phyloP scores from a whole-genome alignment of 1,140 invertebrate genomes.

The Phenacoccus solenopsis region DNA sequence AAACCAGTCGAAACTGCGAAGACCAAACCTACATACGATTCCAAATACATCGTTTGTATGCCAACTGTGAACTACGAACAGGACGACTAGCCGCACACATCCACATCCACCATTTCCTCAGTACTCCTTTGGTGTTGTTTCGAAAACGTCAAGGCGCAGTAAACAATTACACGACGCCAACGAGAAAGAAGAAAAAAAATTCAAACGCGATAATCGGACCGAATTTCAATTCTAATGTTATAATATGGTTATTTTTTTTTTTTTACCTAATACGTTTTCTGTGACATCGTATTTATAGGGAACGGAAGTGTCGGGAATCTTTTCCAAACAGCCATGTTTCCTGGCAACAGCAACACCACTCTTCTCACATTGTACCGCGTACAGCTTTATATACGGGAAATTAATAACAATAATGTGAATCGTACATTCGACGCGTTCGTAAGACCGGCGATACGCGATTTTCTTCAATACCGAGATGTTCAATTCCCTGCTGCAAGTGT shows the following conservation, averaged over 20 bases:
- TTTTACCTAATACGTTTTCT: background rate
- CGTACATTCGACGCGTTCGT: background rate
- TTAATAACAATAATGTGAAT: background rate
- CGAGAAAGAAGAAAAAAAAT: background rate
- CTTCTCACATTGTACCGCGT: background rate
- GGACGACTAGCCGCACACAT: too few relatives aligned
- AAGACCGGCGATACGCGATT: background rate
- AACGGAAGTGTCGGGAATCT: background rate
- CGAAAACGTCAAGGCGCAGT: background rate
- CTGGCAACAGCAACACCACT: background rate
- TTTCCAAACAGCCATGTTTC: background rate
- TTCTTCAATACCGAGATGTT: background rate
- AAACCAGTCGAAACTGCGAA: background rate
- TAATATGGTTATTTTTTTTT: background rate
- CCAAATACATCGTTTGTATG: background rate
- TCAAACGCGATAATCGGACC: too few relatives aligned
- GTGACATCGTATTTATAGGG: background rate
- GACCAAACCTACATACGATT: background rate
- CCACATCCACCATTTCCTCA: background rate
- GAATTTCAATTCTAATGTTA: background rate
- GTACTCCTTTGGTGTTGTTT: background rate
- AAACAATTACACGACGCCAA: constrained; percentile 1
- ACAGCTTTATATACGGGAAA: background rate
- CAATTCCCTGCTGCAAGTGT: background rate
- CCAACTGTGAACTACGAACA: background rate